A percentile compares a stretch with the other conserved stretches of the same genome.
phyloP scores from a whole-genome alignment of 2,113 vertebrate species.

The Orientallactaga bullata region DNA sequence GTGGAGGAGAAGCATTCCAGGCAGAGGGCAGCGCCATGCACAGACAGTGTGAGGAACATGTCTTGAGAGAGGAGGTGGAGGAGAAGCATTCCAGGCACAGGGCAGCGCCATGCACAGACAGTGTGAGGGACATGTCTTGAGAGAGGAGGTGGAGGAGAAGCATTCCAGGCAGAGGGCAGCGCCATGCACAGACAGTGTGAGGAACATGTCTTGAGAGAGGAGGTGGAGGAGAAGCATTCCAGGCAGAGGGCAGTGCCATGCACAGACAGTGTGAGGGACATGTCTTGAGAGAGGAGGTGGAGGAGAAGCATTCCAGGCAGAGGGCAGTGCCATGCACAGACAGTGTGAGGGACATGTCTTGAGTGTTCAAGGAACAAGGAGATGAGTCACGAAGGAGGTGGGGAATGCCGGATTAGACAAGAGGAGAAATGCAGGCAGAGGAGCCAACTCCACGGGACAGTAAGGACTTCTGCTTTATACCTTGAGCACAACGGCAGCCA shows the following conservation, averaged over 20 bases:
- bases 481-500: background rate
- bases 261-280: background rate
- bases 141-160: background rate
- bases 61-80: background rate
- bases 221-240: background rate
- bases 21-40: accelerated
- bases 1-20: background rate
- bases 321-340: background rate
- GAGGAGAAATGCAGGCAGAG: background rate
- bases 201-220: accelerated
- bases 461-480: background rate
- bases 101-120: no score
- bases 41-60: background rate
- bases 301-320: background rate
- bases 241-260: background rate
- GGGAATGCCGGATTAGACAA: background rate
- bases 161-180: background rate
- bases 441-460: background rate
- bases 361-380: background rate
- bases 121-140: accelerated
- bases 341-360: background rate
- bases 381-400: background rate
- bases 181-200: background rate
- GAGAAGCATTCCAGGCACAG: background rate
- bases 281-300: background rate